Evolutionary conservation across 92 coral and sea anemone genomes (phyloP).

Genomic region (Bergia sp.): DNA sequence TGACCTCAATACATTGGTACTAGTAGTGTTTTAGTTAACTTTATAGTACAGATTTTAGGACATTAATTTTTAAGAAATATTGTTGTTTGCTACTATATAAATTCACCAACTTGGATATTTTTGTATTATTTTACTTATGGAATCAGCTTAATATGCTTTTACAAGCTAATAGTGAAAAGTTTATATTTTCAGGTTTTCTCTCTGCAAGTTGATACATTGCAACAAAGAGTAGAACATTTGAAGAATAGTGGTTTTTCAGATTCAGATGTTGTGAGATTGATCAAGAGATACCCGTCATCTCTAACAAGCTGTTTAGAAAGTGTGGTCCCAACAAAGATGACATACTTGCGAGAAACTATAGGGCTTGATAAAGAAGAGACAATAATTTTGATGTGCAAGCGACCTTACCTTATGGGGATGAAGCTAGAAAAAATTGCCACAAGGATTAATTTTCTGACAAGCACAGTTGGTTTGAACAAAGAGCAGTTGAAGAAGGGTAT

Average conservation of each 20-base stretch:
- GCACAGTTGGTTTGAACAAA: conserved; percentile 17
- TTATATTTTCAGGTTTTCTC: conserved; percentile 28
- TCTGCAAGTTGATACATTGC: conserved; percentile 23
- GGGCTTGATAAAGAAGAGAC: conserved; percentile 41
- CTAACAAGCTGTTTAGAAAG: conserved; percentile 39
- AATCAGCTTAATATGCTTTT: too few species aligned
- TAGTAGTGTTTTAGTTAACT: too few species aligned
- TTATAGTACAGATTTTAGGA: too few species aligned
- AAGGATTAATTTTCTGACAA: conserved; percentile 23
- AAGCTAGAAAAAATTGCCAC: conserved; percentile 41
- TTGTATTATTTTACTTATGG: too few species aligned
- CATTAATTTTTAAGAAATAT: too few species aligned
- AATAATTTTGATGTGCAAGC: conserved; percentile 38
- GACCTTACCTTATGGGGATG: conserved; percentile 47
- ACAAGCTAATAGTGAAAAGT: too few species aligned
- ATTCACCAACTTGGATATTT: too few species aligned
- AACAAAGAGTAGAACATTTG: conserved; percentile 30
- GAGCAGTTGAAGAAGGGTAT: conserved; percentile 36
- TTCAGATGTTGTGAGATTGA: conserved; percentile 10
- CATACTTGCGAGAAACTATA: conserved; percentile 30
- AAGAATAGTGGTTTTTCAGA: conserved; percentile 39
- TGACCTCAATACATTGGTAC: too few species aligned
- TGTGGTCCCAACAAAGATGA: conserved; percentile 43
- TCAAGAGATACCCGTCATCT: conserved; percentile 41
- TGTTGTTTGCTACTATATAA: too few species aligned